Evolutionary conservation across 2,888 invertebrate species (phyloP).

Genomic region (Hanleya hanleyi): DNA sequence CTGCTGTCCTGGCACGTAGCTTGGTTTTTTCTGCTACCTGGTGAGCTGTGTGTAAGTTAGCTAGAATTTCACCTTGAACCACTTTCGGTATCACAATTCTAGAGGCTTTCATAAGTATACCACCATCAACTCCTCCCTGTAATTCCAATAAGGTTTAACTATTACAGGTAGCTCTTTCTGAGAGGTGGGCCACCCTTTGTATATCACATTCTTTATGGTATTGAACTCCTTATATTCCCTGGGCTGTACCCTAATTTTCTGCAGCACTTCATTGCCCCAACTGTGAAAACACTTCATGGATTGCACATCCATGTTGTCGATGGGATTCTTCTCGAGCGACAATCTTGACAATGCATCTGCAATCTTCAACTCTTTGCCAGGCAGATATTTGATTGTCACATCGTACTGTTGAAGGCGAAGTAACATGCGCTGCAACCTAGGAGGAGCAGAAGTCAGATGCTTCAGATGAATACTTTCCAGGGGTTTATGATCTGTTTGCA

Average conservation of each 20-base stretch:
- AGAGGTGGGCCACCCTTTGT: neutral
- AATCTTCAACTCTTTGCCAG: neutral
- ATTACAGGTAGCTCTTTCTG: neutral
- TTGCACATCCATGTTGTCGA: neutral
- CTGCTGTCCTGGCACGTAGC: slow-evolving; percentile 11
- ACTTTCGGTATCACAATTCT: slow-evolving; percentile 13
- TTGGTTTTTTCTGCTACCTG: slow-evolving; percentile 12
- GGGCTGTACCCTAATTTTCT: neutral
- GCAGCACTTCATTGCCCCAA: neutral
- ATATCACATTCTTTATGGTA: neutral
- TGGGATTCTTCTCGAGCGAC: neutral
- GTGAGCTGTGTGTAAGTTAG: slow-evolving; percentile 8
- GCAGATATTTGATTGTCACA: neutral
- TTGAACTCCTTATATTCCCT: neutral
- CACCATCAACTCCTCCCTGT: slow-evolving; percentile 11
- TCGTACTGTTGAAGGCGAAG: neutral
- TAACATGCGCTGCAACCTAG: too few relatives aligned
- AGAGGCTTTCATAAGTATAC: neutral
- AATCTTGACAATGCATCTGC: neutral
- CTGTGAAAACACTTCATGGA: too few relatives aligned
- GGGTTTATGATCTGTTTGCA: neutral
- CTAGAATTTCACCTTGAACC: too few relatives aligned
- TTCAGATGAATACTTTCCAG: neutral
- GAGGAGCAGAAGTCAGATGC: too few relatives aligned
- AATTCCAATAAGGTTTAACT: slow-evolving; percentile 9